Conservation (phyloP, 2,113 vertebrate genomes). For the Cryptotis parvus region DNA sequence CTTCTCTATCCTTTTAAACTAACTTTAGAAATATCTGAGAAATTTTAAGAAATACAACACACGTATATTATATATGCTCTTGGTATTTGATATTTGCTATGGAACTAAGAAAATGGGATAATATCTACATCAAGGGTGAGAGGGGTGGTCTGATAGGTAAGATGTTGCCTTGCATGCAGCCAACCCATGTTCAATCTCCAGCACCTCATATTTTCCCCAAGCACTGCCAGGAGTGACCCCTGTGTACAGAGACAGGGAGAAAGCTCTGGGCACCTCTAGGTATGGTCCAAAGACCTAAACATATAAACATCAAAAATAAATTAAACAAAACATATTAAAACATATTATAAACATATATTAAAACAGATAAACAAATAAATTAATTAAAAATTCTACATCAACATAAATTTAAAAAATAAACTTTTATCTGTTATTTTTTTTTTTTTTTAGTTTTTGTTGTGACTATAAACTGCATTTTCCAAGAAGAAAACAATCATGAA, state of each 20-base stretch:
- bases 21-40: slow-evolving; percentile 54
- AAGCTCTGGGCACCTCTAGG: no score
- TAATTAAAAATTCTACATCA: neutral
- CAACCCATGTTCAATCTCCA: no score
- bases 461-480: neutral
- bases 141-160: no score
- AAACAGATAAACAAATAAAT: no score
- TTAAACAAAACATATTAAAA: no score
- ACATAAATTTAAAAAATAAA: slow-evolving; percentile 47
- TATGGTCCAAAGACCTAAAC: no score
- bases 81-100: slow-evolving; percentile 14
- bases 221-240: no score
- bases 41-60: neutral
- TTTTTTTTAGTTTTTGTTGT: slow-evolving; percentile 45
- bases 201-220: no score
- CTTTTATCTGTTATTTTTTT: slow-evolving; percentile 3
- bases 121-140: neutral
- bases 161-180: no score
- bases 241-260: no score
- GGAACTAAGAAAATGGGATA: slow-evolving; percentile 15
- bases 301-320: no score
- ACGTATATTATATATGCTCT: neutral
- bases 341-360: no score
- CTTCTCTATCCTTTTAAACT: slow-evolving; percentile 34
- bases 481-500: slow-evolving; percentile 1